Conservation (phyloP, 2,888 invertebrate genomes). For the Ptilodon capucinus region DNA sequence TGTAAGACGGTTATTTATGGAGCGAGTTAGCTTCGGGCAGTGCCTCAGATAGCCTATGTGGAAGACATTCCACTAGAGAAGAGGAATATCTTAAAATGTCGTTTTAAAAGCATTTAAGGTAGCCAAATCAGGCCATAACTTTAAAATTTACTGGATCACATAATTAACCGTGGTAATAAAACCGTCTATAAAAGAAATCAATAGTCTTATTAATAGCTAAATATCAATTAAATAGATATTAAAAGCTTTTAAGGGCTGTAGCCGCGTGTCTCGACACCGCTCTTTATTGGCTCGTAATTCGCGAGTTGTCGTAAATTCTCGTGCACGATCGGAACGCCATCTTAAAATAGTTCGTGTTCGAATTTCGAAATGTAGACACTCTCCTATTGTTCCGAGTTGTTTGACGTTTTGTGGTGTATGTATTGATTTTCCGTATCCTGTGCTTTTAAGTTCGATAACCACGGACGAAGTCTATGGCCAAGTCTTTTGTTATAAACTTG, state of each 20-base stretch:
- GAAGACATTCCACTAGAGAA: conserved; percentile 3
- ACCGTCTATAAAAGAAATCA: conserved; percentile 27
- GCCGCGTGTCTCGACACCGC: conserved; percentile 54
- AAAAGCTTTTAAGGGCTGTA: conserved; percentile 54
- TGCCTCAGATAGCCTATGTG: conserved; percentile 25
- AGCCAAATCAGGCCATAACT: neutral
- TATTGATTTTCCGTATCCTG: conserved; percentile 43
- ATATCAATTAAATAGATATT: conserved; percentile 62
- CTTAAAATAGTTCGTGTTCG: conserved; percentile 61
- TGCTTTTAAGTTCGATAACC: conserved; percentile 27
- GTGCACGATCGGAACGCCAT: conserved; percentile 54
- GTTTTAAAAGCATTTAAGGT: neutral
- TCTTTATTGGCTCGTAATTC: conserved; percentile 66
- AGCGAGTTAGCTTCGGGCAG: conserved; percentile 48
- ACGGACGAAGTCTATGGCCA: conserved; percentile 9
- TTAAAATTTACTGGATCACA: conserved; percentile 13
- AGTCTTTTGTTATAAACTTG: conserved; percentile 28
- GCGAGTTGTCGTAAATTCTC: conserved; percentile 61
- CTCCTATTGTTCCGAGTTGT: conserved; percentile 45
- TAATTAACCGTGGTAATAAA: conserved; percentile 35
- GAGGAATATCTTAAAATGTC: conserved; percentile 10
- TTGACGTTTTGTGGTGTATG: conserved; percentile 37
- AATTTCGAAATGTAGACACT: conserved; percentile 45
- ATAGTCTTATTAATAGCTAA: conserved; percentile 39
- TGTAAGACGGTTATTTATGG: conserved; percentile 75